Evolutionary conservation across 2,113 vertebrate genomes (phyloP).

Genomic region (Neomonachus schauinslandi): DNA sequence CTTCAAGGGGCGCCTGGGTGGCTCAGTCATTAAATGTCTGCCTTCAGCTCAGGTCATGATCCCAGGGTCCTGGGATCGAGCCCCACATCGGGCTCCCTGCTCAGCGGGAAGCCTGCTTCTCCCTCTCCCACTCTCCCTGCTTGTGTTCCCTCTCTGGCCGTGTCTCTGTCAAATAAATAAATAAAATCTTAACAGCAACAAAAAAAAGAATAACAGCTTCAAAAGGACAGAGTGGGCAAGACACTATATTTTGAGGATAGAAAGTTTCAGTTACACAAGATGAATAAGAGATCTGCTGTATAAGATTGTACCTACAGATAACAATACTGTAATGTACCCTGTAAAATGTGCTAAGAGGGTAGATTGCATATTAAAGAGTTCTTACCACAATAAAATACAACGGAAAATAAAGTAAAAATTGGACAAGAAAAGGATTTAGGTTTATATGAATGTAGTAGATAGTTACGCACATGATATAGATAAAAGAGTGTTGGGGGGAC

Average conservation of each 20-base stretch:
- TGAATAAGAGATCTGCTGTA: not conserved
- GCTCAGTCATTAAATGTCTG: too few species aligned
- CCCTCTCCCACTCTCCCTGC: too few species aligned
- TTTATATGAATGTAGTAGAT: not conserved
- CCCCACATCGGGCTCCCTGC: too few species aligned
- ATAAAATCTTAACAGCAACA: too few species aligned
- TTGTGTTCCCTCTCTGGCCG: too few species aligned
- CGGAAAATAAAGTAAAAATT: not conserved
- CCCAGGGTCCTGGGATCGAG: too few species aligned
- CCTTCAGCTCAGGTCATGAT: too few species aligned
- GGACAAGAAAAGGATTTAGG: not conserved
- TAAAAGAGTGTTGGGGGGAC: too few species aligned
- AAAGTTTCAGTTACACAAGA: not conserved
- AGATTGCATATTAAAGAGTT: not conserved
- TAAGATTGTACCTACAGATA: not conserved
- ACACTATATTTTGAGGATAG: not conserved
- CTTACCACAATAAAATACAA: not conserved
- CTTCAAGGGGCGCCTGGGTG: not conserved
- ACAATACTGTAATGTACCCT: not conserved
- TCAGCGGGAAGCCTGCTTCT: too few species aligned
- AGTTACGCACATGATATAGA: too few species aligned
- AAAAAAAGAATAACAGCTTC: too few species aligned
- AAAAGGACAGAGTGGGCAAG: not conserved
- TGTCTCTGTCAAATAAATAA: too few species aligned
- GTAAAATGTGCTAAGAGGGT: not conserved